phyloP scores from a whole-genome alignment of 2,888 invertebrate species.

The Latrodectus elegans region DNA sequence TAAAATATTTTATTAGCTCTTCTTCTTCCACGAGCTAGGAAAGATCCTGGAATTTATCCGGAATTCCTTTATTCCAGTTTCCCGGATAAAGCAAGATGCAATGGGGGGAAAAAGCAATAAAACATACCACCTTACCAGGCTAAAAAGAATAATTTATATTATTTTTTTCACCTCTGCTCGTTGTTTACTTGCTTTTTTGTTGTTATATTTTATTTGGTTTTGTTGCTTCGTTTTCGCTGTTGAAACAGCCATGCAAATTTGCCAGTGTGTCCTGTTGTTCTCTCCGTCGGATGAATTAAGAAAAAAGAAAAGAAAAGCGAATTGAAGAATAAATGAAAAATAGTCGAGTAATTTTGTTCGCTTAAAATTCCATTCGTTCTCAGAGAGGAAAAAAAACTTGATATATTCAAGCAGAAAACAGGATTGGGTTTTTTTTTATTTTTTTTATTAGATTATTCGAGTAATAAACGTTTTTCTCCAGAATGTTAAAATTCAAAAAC shows the following conservation, averaged over 20 bases:
- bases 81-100: conserved; percentile 23
- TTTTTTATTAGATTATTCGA: neutral
- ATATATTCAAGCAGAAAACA: neutral
- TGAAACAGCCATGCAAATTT: conserved; percentile 1
- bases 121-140: conserved; percentile 16
- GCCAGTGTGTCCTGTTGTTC: neutral
- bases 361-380: conserved; percentile 2
- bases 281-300: neutral
- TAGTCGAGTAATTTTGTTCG: neutral
- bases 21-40: conserved; percentile 33
- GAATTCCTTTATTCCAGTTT: conserved; percentile 37
- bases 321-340: neutral
- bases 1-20: conserved; percentile 37
- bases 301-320: neutral
- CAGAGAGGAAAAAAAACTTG: neutral
- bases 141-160: conserved; percentile 14
- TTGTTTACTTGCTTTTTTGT: neutral
- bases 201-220: neutral
- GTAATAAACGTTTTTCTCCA: neutral
- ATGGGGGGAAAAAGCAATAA: conserved; percentile 34
- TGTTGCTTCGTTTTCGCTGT: neutral
- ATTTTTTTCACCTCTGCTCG: neutral
- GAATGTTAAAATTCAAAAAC: neutral
- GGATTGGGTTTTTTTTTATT: neutral
- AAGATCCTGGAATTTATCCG: conserved; percentile 37